Conservation (phyloP, 2,113 vertebrate species). For the Patagioenas fasciata region DNA sequence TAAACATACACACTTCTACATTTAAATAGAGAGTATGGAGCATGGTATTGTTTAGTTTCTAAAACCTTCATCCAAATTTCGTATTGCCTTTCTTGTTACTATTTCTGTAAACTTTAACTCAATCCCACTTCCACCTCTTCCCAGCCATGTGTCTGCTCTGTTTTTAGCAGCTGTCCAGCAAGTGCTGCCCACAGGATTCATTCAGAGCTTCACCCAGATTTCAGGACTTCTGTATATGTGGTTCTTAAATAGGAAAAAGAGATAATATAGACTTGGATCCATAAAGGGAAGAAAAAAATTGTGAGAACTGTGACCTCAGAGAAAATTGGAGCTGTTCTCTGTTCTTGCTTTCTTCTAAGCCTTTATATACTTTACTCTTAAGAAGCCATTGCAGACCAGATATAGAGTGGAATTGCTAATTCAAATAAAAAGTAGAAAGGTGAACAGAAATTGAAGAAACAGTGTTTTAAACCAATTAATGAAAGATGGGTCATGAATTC, state of each 20-base stretch:
- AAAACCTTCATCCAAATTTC: not conserved
- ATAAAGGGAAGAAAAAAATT: not conserved
- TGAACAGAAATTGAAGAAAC: not conserved
- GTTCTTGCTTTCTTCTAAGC: not conserved
- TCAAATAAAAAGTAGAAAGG: not conserved
- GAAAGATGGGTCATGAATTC: not conserved
- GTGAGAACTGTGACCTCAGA: not conserved
- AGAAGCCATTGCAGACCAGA: not conserved
- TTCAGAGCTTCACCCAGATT: not conserved
- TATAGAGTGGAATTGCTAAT: not conserved
- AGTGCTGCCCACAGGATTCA: not conserved
- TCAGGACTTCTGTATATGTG: not conserved
- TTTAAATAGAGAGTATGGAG: not conserved
- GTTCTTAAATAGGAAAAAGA: not conserved
- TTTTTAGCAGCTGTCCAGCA: not conserved
- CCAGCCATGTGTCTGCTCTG: rapidly evolving
- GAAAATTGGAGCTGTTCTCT: not conserved
- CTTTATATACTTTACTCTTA: not conserved
- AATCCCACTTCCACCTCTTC: not conserved
- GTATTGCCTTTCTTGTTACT: not conserved
- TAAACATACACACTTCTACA: not conserved
- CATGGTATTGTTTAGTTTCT: not conserved
- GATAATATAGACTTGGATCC: not conserved
- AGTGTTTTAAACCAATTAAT: not conserved
- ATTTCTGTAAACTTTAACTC: not conserved